Base-by-base conservation (phyloP, 2,888 invertebrate genomes). In the Pachymerium ferrugineum region DNA sequence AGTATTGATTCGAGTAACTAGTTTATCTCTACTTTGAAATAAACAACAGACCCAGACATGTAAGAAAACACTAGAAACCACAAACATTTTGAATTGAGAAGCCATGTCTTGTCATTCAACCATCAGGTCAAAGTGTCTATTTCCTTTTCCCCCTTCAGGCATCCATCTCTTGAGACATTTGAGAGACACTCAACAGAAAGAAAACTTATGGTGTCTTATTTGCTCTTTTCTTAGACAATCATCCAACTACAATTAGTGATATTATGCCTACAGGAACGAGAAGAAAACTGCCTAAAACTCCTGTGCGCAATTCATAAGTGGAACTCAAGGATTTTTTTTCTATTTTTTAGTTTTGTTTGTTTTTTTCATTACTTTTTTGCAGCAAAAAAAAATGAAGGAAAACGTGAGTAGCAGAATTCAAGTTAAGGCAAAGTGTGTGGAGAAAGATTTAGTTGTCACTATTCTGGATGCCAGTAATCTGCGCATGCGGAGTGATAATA, bases 271-370 rank as follows among this genome's bases (percentile, higher is more conserved):
- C n/a, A 35, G 67, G 12, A 67, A 29, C 67, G 1, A 88, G 93
- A 87, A 89, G 94, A 88, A 94, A 94, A 90, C 88, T 95, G 86
- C 94, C 94, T 85, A 94, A 94, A 89, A 94, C 94, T 85, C 94
- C 94, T 90, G 94, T 94, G 93, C n/a, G n/a, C n/a, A n/a, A n/a
- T n/a, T n/a, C n/a, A 91, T 76, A 29, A 47, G 29, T 12, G 19
- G 28, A 30, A 30, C 3, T 5, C 29, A 10, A 68, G 47, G 22
- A 19, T 22, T 68, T 68, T 68, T 68, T 68, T 0, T 10, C 6
- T 22, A 25, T 30, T 35, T 70, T 70, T 19, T 19, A 1, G 14
- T 35, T 4, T 31, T 30, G n/a, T 70, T 35, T n/a, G 12, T 14
- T n/a, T 22, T 29, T 70, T 19, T 31, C 25, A 25, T 74, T 72